phyloP scores from a whole-genome alignment of 2,113 vertebrate species.

The Myotis yumanensis region DNA sequence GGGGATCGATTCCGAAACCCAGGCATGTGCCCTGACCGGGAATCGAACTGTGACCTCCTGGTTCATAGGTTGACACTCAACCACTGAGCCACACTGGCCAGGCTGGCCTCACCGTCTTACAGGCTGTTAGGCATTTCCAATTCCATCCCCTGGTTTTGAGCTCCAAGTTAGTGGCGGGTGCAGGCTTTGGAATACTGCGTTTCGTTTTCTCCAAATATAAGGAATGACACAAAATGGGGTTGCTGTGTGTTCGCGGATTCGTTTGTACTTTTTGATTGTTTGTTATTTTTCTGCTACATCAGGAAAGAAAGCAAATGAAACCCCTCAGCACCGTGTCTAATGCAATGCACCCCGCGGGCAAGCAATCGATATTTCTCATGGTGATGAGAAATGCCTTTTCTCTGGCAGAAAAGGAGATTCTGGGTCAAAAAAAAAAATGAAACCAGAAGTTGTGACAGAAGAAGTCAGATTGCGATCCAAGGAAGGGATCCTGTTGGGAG shows the following conservation, averaged over 20 bases:
- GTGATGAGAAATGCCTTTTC: conserved; percentile 53
- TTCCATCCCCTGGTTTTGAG: conserved; percentile 8
- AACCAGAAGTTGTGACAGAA: conserved; percentile 17
- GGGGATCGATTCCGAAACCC: no score
- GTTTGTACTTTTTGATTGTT: background rate
- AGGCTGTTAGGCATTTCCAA: conserved; percentile 16
- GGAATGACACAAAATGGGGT: background rate
- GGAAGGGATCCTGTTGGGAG: conserved; percentile 8
- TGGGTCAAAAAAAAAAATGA: conserved; percentile 49
- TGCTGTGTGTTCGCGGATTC: background rate
- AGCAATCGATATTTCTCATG: conserved; percentile 58
- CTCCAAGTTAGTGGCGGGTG: background rate
- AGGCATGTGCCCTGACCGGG: no score
- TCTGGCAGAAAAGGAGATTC: conserved; percentile 61
- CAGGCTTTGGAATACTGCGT: background rate
- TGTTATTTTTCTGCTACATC: background rate
- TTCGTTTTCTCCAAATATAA: background rate
- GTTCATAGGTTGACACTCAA: no score
- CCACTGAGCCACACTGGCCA: no score
- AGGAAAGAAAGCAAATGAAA: conserved; percentile 53
- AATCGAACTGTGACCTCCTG: no score
- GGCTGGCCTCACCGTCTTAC: background rate
- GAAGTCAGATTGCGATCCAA: conserved; percentile 56
- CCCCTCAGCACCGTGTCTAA: background rate
- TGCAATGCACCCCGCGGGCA: background rate